phyloP scores from a whole-genome alignment of 2,797 vertebrate species.

The Gambelia wislizenii region DNA sequence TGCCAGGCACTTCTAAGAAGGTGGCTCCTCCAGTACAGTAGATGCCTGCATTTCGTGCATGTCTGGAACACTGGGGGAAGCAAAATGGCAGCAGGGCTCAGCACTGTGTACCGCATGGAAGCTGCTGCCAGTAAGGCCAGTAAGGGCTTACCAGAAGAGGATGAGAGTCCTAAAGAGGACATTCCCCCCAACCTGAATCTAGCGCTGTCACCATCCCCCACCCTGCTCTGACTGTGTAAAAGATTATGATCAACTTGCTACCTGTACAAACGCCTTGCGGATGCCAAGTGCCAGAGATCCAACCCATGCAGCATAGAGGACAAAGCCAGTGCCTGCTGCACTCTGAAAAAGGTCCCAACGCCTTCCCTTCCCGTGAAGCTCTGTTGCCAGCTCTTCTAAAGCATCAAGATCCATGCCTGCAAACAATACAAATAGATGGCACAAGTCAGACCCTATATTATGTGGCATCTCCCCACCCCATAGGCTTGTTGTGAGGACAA shows the following conservation, averaged over 20 bases:
- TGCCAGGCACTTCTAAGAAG: not conserved
- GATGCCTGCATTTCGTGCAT: not conserved
- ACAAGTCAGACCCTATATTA: not conserved
- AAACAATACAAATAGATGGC: not conserved
- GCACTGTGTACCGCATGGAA: not conserved
- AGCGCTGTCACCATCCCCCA: too few species aligned
- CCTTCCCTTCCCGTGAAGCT: not conserved
- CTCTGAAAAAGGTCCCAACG: not conserved
- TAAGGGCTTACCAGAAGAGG: too few species aligned
- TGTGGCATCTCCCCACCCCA: not conserved
- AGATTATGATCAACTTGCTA: not conserved
- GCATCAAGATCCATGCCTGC: slow-evolving; percentile 7
- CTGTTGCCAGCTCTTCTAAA: not conserved
- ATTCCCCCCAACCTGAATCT: not conserved
- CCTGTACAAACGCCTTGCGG: not conserved
- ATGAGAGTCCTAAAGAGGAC: not conserved
- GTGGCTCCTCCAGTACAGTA: not conserved
- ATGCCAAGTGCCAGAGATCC: not conserved
- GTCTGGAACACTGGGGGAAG: not conserved
- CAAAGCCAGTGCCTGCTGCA: not conserved
- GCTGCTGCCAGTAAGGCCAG: too few species aligned
- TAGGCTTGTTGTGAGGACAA: too few species aligned
- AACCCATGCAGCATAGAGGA: not conserved
- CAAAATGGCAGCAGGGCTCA: not conserved
- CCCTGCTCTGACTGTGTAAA: not conserved